Base-by-base conservation (phyloP, 2,888 invertebrate genomes). In the Oscheius sp. region DNA sequence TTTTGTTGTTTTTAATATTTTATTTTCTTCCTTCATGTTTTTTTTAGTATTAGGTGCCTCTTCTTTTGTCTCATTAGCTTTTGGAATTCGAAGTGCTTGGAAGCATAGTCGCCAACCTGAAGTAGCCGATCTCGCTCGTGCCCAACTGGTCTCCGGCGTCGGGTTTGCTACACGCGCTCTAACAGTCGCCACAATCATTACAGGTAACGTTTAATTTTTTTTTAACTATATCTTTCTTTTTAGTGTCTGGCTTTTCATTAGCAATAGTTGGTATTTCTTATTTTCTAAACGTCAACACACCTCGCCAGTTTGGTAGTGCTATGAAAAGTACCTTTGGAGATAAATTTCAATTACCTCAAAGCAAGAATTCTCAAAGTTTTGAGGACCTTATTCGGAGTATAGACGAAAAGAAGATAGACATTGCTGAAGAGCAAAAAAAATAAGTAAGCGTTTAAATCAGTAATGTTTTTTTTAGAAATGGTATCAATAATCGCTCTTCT, bases 81-180 rank as follows among this genome's bases (percentile, higher is more conserved):
- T 74, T 12, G 79, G 75, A 44, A 26, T 79, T 26, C 69, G 79
- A 26, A 74, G 74, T 56, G 79, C 77, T 22, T 79, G 74, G 70
- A 74, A 73, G 49, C 77, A 79, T 57, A 68, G 74, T 8, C 59
- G 74, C 5, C 75, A 76, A 20, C 74, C 75, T 14, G 79, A 79
- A 67, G 77, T 74, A 17, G 75, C 74, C 32, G 77, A 79, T 47
- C 68, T 79, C 9, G 74, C 71, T 44, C 62, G 64, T 28, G 68
- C 75, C 44, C 69, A 69, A 56, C 50, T 82, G 30, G 32, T 80
- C 56, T 78, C 81, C 20, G 84, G 84, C 20, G 82, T 82, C 33
- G 83, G 81, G 28, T 82, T 85, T 62, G 84, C 84, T 4, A 70
- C 78, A 26, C 76, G 75, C 49, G 83, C 84, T 1, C 71, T 84